Base-by-base conservation (phyloP, 2,797 vertebrate genomes). In the Lutjanus argentimaculatus region DNA sequence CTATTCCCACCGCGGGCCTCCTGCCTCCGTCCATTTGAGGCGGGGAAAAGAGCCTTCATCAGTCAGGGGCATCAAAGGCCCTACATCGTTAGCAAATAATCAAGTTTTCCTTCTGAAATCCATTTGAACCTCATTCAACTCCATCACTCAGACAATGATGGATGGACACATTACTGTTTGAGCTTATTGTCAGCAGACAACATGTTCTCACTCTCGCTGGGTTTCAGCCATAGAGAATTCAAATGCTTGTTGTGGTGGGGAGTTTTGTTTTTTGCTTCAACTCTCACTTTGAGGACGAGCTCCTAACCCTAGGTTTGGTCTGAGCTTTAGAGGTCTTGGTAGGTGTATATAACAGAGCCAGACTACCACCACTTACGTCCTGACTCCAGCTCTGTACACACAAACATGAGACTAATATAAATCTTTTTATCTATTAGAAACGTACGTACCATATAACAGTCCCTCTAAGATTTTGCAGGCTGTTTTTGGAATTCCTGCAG, bases 31-130 rank as follows among this genome's bases (percentile, higher is more conserved):
- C 19, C 15, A 43, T 58, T 21, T 25, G 48, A 42, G 56, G 53
- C 52, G 61, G 49, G 25, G 30, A 6, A 36, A 46, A 16, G 13
- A 40, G 22, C 8, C 75, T 65, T 63, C 75, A 63, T 85, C 79
- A 62, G 52, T 77, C 82, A 57, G 65, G 49, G 59, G 46, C 61
- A 77, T 85, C 81, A 88, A 85, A 85, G 73, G 68, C 9, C 70
- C 16, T 6, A 40, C 52, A 12, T 81, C 69, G 57, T 84, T 62
- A 65, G 73, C 53, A 76, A 85, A 88, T 85, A 81, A 83, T 88
- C 81, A 75, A 25, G 19, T 59, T 80, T 71, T 16, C 53, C 51
- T 42, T n/a, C 10, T 4, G 16, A 66, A 76, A 49, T 19, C 48
- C 77, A 76, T 14, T 57, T 65, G 40, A 77, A 58, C 3, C 40